Conservation (phyloP, 2,797 vertebrate genomes). For the Chelidonichthys spinosus region DNA sequence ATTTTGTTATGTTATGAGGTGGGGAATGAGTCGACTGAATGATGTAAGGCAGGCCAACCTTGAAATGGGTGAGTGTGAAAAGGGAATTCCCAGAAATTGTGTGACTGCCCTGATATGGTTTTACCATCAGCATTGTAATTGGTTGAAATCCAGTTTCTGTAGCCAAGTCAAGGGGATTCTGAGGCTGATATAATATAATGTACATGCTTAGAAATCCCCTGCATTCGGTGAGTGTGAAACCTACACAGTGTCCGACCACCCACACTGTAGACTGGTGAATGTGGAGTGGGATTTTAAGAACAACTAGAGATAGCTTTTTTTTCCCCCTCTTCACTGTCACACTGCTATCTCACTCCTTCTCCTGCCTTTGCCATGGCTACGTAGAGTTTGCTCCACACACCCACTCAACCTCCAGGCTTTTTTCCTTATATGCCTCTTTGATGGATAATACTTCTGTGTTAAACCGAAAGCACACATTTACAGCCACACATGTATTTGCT, state of each 20-base stretch:
- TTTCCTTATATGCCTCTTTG: constrained; percentile 22
- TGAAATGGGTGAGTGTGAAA: not conserved
- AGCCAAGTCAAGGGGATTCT: constrained; percentile 20
- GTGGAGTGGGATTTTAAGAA: constrained; percentile 60
- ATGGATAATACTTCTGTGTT: constrained; percentile 28
- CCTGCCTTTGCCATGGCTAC: constrained; percentile 29
- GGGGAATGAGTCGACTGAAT: constrained; percentile 13
- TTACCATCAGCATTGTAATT: constrained; percentile 7
- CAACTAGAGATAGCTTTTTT: constrained; percentile 41
- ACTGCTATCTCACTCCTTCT: constrained; percentile 38
- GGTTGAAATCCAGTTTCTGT: constrained; percentile 21
- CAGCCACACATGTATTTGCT: constrained; percentile 14
- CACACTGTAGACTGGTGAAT: constrained; percentile 57
- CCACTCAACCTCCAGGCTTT: constrained; percentile 30
- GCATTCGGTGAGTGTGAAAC: constrained; percentile 52
- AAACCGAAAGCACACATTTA: constrained; percentile 24
- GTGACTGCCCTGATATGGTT: constrained; percentile 13
- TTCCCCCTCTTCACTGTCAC: not conserved
- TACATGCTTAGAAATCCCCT: constrained; percentile 34
- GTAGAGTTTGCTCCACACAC: constrained; percentile 41
- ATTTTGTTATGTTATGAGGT: not conserved
- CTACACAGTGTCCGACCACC: constrained; percentile 59
- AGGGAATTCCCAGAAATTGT: constrained; percentile 21
- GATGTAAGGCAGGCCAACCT: constrained; percentile 1
- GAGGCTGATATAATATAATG: constrained; percentile 15